Conservation (phyloP, 2,113 vertebrate genomes). For the Puntigrus tetrazona region DNA sequence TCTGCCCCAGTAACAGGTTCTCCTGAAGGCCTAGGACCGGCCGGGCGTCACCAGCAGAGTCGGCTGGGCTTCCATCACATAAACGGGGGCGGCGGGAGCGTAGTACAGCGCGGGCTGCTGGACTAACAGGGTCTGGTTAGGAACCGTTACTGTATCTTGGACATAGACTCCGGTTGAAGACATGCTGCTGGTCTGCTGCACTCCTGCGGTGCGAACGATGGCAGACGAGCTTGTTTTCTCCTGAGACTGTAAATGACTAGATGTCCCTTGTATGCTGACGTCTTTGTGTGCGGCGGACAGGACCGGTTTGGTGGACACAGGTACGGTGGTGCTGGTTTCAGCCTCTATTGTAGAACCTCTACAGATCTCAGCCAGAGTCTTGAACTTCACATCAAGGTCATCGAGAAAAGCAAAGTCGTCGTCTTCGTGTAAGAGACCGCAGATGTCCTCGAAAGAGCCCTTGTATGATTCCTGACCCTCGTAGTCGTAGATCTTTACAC, state of each 20-base stretch:
- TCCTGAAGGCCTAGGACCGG: conserved; percentile 58
- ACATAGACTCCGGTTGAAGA: conserved; percentile 50
- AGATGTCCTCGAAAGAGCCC: conserved; percentile 86
- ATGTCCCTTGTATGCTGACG: background rate
- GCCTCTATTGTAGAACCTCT: conserved; percentile 72
- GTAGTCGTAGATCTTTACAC: conserved; percentile 77
- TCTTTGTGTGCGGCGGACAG: conserved; percentile 28
- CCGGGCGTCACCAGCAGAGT: conserved; percentile 63
- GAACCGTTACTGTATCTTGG: conserved; percentile 63
- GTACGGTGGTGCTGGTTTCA: background rate
- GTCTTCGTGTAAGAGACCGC: conserved; percentile 85
- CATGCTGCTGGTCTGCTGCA: conserved; percentile 10
- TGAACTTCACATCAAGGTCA: conserved; percentile 89
- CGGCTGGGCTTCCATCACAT: conserved; percentile 71
- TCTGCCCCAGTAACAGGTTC: conserved; percentile 69
- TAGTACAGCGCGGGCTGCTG: conserved; percentile 75
- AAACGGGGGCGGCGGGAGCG: conserved; percentile 65
- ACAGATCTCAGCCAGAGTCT: conserved; percentile 89
- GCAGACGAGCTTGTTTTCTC: conserved; percentile 48
- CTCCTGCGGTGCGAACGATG: conserved; percentile 55
- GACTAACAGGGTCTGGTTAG: conserved; percentile 68
- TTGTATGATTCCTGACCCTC: conserved; percentile 81
- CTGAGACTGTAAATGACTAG: background rate
- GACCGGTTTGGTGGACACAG: conserved; percentile 32
- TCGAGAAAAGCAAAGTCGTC: conserved; percentile 84